phyloP scores from a whole-genome alignment of 2,797 vertebrate genomes.

The Macroramphosus scolopax region DNA sequence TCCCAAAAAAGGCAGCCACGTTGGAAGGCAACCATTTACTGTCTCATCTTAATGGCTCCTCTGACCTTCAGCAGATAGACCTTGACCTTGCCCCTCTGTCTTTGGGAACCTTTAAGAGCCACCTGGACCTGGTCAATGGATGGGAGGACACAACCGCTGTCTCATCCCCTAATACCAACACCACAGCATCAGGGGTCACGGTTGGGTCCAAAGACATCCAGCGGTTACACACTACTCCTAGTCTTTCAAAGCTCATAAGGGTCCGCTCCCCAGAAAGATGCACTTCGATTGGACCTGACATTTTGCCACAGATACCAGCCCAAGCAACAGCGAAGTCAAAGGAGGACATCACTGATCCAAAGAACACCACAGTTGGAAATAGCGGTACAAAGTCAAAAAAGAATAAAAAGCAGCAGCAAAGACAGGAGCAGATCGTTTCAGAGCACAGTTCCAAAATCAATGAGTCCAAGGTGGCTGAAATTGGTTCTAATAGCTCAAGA shows the following conservation, averaged over 20 bases:
- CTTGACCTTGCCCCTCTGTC: constrained; percentile 94
- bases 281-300: constrained; percentile 64
- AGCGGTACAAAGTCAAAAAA: constrained; percentile 82
- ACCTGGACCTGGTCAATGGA: constrained; percentile 80
- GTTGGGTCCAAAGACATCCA: constrained; percentile 83
- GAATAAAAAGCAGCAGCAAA: constrained; percentile 86
- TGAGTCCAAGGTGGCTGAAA: constrained; percentile 61
- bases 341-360: constrained; percentile 73
- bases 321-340: constrained; percentile 69
- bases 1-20: constrained; percentile 91
- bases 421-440: constrained; percentile 55
- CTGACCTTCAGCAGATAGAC: constrained; percentile 93
- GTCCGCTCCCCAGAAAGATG: constrained; percentile 88
- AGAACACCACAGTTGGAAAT: constrained; percentile 61
- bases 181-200: constrained; percentile 32
- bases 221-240: constrained; percentile 86
- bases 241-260: constrained; percentile 91
- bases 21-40: constrained; percentile 90
- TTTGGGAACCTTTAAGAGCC: constrained; percentile 86
- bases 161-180: constrained; percentile 37
- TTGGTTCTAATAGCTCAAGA: constrained; percentile 55
- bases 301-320: constrained; percentile 62
- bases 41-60: constrained; percentile 90
- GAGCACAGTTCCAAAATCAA: constrained; percentile 66
- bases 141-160: constrained; percentile 70